phyloP scores from a whole-genome alignment of 2,797 vertebrate genomes.

The Hydrocynus forskahlii region DNA sequence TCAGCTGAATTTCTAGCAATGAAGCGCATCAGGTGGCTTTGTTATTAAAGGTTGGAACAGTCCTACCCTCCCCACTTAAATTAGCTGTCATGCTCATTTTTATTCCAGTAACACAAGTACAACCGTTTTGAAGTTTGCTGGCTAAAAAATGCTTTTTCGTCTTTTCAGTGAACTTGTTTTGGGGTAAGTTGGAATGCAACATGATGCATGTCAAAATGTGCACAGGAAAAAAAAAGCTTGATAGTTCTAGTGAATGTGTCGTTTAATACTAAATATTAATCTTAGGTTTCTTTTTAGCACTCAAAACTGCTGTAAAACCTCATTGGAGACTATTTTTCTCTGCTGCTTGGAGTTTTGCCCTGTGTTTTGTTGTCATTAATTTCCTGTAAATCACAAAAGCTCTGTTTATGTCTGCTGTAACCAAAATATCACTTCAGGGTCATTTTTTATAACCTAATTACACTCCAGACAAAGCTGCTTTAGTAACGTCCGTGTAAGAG shows the following conservation, averaged over 20 bases:
- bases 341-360: conserved; percentile 35
- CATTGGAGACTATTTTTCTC: conserved; percentile 14
- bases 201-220: conserved; percentile 95
- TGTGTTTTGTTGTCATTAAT: conserved; percentile 46
- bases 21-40: background rate
- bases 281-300: conserved; percentile 35
- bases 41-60: conserved; percentile 34
- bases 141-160: conserved; percentile 28
- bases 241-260: conserved; percentile 84
- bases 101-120: background rate
- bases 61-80: background rate
- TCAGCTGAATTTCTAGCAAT: too few relatives aligned
- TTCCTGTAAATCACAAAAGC: conserved; percentile 67
- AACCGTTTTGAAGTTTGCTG: conserved; percentile 56
- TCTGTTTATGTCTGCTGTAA: conserved; percentile 88
- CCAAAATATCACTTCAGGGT: conserved; percentile 97
- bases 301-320: conserved; percentile 31
- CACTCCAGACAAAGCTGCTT: conserved; percentile 87
- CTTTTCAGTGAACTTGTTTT: conserved; percentile 77
- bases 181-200: conserved; percentile 88
- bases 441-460: conserved; percentile 71
- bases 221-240: conserved; percentile 78
- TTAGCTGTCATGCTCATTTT: background rate
- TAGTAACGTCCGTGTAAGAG: conserved; percentile 55
- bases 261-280: conserved; percentile 75